A percentile compares a stretch with the other conserved stretches of the same genome.
These are phyloP conservation scores for Drosophila basisetae DNA, from an alignment of 2,888 invertebrate species.

Conservation along the genomic window DNA sequence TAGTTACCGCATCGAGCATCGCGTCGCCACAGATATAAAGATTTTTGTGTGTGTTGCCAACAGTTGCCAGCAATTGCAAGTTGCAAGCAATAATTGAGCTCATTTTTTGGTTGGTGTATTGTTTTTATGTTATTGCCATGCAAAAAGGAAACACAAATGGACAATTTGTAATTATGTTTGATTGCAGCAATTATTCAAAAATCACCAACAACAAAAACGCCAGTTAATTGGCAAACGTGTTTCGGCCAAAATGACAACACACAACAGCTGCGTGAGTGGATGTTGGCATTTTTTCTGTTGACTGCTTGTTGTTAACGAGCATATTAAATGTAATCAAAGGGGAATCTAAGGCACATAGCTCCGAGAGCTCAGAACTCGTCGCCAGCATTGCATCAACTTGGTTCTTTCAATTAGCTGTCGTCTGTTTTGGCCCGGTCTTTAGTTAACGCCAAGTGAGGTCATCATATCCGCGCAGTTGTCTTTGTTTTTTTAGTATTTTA, in stretches of 20 bases:
- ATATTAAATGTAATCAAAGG: conserved; percentile 43
- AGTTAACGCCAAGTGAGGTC: conserved; percentile 66
- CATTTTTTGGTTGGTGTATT: conserved; percentile 48
- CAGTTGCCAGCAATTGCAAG: conserved; percentile 44
- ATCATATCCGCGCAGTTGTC: conserved; percentile 68
- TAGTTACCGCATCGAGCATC: conserved; percentile 71
- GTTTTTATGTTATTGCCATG: conserved; percentile 71
- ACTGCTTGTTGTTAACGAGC: conserved; percentile 49
- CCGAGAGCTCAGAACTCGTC: not conserved
- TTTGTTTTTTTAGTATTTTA: conserved; percentile 40
- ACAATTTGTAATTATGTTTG: conserved; percentile 75
- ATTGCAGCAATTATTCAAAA: conserved; percentile 77
- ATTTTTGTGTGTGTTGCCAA: conserved; percentile 25
- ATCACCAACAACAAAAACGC: conserved; percentile 17
- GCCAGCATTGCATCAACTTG: conserved; percentile 31
- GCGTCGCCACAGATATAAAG: conserved; percentile 47
- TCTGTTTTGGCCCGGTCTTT: conserved; percentile 31
- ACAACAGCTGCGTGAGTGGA: conserved; percentile 3
- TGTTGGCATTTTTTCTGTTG: conserved; percentile 1
- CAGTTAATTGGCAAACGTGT: conserved; percentile 26
- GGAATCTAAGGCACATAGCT: not conserved
- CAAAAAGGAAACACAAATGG: conserved; percentile 71
- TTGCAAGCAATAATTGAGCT: conserved; percentile 74
- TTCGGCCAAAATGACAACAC: conserved; percentile 19
- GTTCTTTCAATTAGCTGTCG: conserved; percentile 47